phyloP scores from a whole-genome alignment of 2,888 invertebrate genomes.

The Andrena dorsata region DNA sequence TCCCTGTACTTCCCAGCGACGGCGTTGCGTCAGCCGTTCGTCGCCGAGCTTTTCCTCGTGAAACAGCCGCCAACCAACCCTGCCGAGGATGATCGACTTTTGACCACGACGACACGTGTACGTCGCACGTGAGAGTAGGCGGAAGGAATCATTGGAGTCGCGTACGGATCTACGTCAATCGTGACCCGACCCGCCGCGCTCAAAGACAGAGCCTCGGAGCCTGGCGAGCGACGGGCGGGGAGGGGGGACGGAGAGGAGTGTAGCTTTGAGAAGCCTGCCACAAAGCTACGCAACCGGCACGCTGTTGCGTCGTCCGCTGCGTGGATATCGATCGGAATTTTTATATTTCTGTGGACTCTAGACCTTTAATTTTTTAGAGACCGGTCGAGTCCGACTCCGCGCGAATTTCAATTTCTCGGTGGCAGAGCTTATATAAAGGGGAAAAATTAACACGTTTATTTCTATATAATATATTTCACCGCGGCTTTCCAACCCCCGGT shows the following conservation, averaged over 20 bases:
- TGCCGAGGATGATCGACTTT: constrained; percentile 42
- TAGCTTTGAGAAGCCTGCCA: constrained; percentile 5
- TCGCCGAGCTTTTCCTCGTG: constrained; percentile 16
- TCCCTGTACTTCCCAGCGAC: neutral
- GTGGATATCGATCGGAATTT: no score
- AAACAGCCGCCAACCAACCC: neutral
- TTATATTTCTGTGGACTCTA: no score
- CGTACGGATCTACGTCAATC: constrained; percentile 70
- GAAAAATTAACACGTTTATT: constrained; percentile 16
- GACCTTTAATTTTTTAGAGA: no score
- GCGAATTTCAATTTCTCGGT: neutral
- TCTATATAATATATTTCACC: constrained; percentile 56
- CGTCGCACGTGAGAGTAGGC: constrained; percentile 68
- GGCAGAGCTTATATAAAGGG: neutral
- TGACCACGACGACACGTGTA: constrained; percentile 67
- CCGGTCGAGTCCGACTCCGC: no score
- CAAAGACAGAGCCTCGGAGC: constrained; percentile 39
- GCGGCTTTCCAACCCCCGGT: constrained; percentile 47
- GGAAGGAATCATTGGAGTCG: constrained; percentile 68
- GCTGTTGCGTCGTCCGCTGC: neutral
- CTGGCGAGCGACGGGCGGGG: constrained; percentile 16
- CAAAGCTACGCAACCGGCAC: constrained; percentile 7
- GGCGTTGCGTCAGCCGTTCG: constrained; percentile 18
- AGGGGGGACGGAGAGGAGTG: constrained; percentile 34
- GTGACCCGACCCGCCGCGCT: constrained; percentile 58